Percentiles rank a stretch among this genome's conserved stretches.
These are phyloP conservation scores for Callocephalon fimbriatum DNA, from an alignment of 2,113 vertebrate genomes.

Conservation along the genomic window DNA sequence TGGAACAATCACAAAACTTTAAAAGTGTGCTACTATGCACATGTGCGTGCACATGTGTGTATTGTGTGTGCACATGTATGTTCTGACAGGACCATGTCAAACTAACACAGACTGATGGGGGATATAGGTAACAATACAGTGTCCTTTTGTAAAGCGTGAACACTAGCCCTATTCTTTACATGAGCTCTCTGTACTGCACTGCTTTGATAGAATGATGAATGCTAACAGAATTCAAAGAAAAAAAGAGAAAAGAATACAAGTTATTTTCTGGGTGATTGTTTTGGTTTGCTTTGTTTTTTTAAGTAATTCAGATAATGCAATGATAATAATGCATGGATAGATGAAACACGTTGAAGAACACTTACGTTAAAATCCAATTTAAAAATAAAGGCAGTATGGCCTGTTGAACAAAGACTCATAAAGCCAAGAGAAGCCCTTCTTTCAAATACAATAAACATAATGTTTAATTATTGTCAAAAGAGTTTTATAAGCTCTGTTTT, in stretches of 20 bases:
- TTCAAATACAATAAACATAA: background rate
- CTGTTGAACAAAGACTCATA: background rate
- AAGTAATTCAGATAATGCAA: background rate
- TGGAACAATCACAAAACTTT: background rate
- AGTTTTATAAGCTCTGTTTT: background rate
- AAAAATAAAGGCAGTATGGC: background rate
- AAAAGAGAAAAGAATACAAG: background rate
- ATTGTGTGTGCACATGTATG: background rate
- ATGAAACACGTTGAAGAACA: background rate
- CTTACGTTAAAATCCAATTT: background rate
- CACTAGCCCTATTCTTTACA: background rate
- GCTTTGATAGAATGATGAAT: background rate
- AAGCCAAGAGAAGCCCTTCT: background rate
- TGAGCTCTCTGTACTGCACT: background rate
- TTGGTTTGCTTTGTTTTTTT: background rate
- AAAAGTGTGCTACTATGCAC: fast-evolving
- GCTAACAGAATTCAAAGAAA: background rate
- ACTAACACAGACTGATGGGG: background rate
- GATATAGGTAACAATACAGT: background rate
- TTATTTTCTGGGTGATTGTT: background rate
- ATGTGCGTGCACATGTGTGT: background rate
- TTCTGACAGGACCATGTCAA: background rate
- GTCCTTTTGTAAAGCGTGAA: background rate
- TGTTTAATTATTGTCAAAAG: background rate
- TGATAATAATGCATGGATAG: background rate